Evolutionary conservation across 2,797 vertebrate genomes (phyloP), one percentile per base, ranked within the genome.

Genomic region (Meriones psammophilus): DNA sequence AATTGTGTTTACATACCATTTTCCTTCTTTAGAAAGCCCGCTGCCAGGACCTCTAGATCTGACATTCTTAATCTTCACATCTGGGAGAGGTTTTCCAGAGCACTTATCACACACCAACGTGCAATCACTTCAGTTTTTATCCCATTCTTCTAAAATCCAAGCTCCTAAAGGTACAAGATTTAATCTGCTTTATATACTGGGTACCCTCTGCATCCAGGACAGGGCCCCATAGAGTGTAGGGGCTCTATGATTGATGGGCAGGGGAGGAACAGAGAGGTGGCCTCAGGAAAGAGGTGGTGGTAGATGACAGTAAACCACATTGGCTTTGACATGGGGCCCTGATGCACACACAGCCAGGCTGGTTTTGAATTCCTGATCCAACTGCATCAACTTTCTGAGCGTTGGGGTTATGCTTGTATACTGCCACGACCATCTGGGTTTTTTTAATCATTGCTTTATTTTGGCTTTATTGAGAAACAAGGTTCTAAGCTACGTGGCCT

Each of bases 1-100:
- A 94, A 97, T 95, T 94, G 87, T 97, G 97, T 96, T 92, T 94
- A 84, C 84, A 97, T 64, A 71, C 80, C 60, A 4, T 39, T 96
- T 36, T 77, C 78, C 73, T 24, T 80, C 14, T 42, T 39, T 60
- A 46, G 74, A 69, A 71, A 17, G 83, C 87, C 64, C 36, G 69
- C 54, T 94, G 33, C 73, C 33, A 77, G 77, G 66, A 54, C 79
- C 50, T 15, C 68, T 24, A 18, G 3, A 1, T 64, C 80, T 66
- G 76, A 62, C n/a, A 2, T 58, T 42, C 39, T 14, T 50, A 76
- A 71, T 74, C 58, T 89, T 94, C 86, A n/a, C 58, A 87, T 56
- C 13, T 15, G 42, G 14, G 46, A 46, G 58, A 77, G 54, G 24
- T 90, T 93, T 54, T 36, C 30, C 66, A 64, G 50, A 86, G 50